phyloP scores from a whole-genome alignment of 2,113 vertebrate genomes.

The Psilopogon haemacephalus region DNA sequence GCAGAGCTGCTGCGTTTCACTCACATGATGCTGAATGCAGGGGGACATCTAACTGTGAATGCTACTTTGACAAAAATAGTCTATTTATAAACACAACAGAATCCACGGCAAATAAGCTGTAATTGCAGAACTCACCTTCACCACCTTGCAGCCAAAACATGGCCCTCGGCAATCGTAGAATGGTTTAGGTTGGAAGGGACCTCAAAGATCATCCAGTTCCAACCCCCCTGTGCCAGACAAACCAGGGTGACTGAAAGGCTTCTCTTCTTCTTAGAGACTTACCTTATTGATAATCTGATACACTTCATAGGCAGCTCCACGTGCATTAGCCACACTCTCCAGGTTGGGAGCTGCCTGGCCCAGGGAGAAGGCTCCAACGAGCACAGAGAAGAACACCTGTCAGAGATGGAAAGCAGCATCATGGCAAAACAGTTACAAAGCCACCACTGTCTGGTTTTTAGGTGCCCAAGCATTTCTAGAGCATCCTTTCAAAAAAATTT shows the following conservation, averaged over 20 bases:
- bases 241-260: not conserved
- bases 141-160: not conserved
- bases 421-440: not conserved
- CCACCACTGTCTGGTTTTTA: not conserved
- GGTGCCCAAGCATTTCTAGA: not conserved
- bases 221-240: too few relatives aligned
- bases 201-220: too few relatives aligned
- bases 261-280: not conserved
- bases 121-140: not conserved
- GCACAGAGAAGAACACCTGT: constrained; percentile 82
- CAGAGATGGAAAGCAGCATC: not conserved
- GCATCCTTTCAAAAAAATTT: not conserved
- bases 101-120: not conserved
- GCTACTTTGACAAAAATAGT: not conserved
- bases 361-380: constrained; percentile 76
- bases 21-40: not conserved
- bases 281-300: constrained; percentile 83
- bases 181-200: too few relatives aligned
- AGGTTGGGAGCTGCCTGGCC: constrained; percentile 80
- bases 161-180: not conserved
- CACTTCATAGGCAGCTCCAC: constrained; percentile 81
- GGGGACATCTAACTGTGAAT: not conserved
- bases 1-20: not conserved
- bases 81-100: not conserved
- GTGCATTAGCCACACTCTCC: constrained; percentile 80